A percentile compares a stretch with the other conserved stretches of the same genome.
Evolutionary conservation across 2,888 invertebrate species (phyloP).

Genomic region (Standfussiana lucernea): DNA sequence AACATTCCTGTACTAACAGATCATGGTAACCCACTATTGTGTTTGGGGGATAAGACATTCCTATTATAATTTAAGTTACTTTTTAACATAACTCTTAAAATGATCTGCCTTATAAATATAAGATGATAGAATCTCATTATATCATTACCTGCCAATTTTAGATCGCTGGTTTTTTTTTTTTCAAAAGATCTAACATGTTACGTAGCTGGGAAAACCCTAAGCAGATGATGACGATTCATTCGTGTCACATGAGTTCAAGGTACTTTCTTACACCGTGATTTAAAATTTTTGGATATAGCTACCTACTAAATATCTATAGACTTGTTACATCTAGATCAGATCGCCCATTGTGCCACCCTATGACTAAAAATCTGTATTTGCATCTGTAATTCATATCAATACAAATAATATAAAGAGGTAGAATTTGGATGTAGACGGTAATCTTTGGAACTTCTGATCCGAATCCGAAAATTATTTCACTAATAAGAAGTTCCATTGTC

Average conservation of each 20-base stretch:
- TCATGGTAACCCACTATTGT: constrained; percentile 56
- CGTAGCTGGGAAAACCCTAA: not conserved
- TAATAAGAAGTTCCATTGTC: not conserved
- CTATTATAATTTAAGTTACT: constrained; percentile 80
- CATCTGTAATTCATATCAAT: not conserved
- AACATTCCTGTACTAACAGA: too few species aligned
- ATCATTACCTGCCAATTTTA: not conserved
- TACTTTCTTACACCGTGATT: not conserved
- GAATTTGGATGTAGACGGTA: not conserved
- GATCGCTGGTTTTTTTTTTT: not conserved
- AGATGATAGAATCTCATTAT: not conserved
- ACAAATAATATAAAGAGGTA: too few species aligned
- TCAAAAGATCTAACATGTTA: too few species aligned
- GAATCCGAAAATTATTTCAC: not conserved
- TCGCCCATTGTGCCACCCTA: not conserved
- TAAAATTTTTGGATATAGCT: not conserved
- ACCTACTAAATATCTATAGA: not conserved
- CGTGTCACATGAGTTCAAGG: not conserved
- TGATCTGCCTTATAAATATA: not conserved
- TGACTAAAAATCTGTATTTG: not conserved
- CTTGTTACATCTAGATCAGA: not conserved
- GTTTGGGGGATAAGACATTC: constrained; percentile 81
- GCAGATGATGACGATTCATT: not conserved
- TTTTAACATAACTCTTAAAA: not conserved
- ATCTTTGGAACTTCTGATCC: not conserved